Evolutionary conservation across 1,140 invertebrate genomes (phyloP).

Genomic region (Papilio polytes): DNA sequence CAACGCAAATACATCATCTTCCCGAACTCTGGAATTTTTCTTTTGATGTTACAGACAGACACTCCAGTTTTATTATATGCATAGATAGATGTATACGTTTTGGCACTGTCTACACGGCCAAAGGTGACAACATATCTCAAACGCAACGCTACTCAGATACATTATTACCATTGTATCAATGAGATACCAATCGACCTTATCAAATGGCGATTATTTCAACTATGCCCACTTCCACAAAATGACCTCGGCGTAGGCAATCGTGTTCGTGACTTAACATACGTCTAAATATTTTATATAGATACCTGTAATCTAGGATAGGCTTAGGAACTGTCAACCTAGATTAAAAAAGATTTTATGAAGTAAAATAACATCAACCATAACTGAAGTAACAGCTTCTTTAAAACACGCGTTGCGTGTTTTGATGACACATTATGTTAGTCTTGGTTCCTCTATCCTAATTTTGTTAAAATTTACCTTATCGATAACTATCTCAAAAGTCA

Average conservation of each 20-base stretch:
- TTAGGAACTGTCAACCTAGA: neutral
- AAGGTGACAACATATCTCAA: neutral
- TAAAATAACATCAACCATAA: neutral
- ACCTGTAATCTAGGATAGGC: neutral
- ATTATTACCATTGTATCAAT: neutral
- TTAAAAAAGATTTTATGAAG: neutral
- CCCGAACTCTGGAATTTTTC: too few species aligned
- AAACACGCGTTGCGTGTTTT: too few species aligned
- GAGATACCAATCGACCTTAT: conserved; percentile 21
- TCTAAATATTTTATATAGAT: conserved; percentile 1
- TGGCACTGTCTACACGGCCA: too few species aligned
- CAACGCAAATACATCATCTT: too few species aligned
- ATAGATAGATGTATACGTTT: too few species aligned
- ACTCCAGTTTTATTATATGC: too few species aligned
- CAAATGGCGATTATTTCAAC: conserved; percentile 28
- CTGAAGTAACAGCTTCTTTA: too few species aligned
- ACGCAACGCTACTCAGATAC: neutral
- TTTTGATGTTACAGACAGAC: too few species aligned
- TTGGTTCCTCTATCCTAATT: neutral
- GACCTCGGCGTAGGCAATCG: conserved; percentile 23
- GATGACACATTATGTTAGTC: neutral
- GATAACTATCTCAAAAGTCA: neutral
- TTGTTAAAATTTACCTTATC: too few species aligned
- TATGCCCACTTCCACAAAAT: conserved; percentile 17
- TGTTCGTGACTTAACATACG: conserved; percentile 23